Evolutionary conservation across 2,888 invertebrate species (phyloP), one percentile per base, ranked within the genome.

Genomic region (Liopterus haemorrhoidalis): DNA sequence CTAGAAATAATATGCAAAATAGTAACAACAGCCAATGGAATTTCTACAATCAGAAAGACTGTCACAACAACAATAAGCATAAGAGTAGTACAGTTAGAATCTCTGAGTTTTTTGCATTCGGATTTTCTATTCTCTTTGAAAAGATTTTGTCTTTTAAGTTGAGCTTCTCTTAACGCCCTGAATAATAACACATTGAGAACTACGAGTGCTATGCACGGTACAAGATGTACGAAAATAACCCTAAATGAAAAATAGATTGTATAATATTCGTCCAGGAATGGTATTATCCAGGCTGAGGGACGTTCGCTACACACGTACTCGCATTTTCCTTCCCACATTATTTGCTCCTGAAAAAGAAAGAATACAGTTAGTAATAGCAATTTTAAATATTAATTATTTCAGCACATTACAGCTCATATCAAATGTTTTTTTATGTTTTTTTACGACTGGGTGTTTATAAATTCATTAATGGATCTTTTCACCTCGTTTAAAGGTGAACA

Each of bases 11-110:
- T 86, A 63, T 91, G 89, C 25, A 93, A 70, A 5, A 85, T 74
- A 0, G 88, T 88, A 8, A 90, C 84, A 0, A 90, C 82, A 0
- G 85, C 87, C 15, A 90, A 74, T 0, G 89, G 90, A 46, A 89
- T 86, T 66, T 90, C 89, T 0, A 87, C 87, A 53, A 84, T 70
- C 0, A 90, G 72, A 60, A 90, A 90, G 0, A 87, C 88, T 0
- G 86, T 83, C 0, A 90, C 89, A 0, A 90, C 88, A 0, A 87
- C 88, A 19, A 90, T 89, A 16, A 90, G 69, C 90, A 90, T 90
- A 0, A 89, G 68, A 0, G 90, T 90, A 1, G 89, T 90, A 61
- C 88, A 88, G 58, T 89, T 88, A 0, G 85, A 83, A 59, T 85
- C 85, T 33, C 87, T 70, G 30, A 86, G 70, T 54, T 81, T 79